Evolutionary conservation across 2,113 vertebrate genomes (phyloP).

Genomic region (Oenanthe oenanthe): DNA sequence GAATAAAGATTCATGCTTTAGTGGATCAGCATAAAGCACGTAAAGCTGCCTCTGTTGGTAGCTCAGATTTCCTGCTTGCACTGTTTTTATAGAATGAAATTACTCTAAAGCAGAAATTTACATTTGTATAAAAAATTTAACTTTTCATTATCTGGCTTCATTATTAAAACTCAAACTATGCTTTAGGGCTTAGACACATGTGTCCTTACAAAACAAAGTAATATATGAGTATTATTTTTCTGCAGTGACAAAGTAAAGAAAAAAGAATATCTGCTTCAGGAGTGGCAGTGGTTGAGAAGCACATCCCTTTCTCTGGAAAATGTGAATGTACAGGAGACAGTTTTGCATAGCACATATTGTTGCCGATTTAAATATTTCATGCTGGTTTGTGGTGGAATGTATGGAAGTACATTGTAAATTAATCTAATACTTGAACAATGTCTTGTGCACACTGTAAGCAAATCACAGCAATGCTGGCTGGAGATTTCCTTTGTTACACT

Average conservation of each 20-base stretch:
- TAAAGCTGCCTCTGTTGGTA: not conserved
- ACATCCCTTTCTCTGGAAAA: not conserved
- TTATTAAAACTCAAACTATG: not conserved
- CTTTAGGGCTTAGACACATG: not conserved
- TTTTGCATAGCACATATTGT: not conserved
- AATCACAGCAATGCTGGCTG: not conserved
- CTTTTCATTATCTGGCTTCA: not conserved
- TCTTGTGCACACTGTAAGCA: not conserved
- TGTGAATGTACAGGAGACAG: not conserved
- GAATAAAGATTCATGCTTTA: not conserved
- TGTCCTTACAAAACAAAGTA: not conserved
- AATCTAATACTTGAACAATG: not conserved
- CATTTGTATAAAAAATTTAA: not conserved
- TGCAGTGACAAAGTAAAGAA: not conserved
- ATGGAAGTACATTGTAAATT: not conserved
- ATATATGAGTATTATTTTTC: not conserved
- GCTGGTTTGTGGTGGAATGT: not conserved
- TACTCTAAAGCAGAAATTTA: not conserved
- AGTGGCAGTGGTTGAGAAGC: not conserved
- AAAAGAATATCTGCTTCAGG: not conserved
- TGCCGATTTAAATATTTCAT: not conserved
- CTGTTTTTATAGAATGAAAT: not conserved
- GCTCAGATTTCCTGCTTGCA: not conserved
- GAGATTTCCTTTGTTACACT: not conserved
- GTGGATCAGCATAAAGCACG: not conserved